Evolutionary conservation across 2,888 invertebrate species (phyloP).

Genomic region (Bhutanitis thaidina): DNA sequence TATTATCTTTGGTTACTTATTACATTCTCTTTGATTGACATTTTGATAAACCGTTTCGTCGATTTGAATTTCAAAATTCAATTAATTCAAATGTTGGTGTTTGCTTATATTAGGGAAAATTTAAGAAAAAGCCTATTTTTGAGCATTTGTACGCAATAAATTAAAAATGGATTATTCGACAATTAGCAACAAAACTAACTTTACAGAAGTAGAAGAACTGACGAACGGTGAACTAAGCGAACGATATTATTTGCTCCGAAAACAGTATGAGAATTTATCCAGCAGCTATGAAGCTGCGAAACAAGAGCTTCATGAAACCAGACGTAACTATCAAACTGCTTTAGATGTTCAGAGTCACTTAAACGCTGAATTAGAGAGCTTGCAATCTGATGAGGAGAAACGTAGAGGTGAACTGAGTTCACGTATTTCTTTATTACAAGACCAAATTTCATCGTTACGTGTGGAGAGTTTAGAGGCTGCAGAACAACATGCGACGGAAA

Average conservation of each 20-base stretch:
- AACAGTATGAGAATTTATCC: slow-evolving; percentile 59
- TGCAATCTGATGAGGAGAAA: slow-evolving; percentile 57
- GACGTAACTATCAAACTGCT: slow-evolving; percentile 63
- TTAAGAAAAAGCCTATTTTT: too few species aligned
- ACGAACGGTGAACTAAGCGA: slow-evolving; percentile 62
- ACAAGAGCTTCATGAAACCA: slow-evolving; percentile 68
- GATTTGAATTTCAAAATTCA: too few species aligned
- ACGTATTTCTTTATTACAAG: slow-evolving; percentile 54
- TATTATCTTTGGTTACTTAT: too few species aligned
- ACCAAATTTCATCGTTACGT: slow-evolving; percentile 56
- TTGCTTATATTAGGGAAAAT: too few species aligned
- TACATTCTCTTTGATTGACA: too few species aligned
- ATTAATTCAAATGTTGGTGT: too few species aligned
- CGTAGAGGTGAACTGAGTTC: slow-evolving; percentile 46
- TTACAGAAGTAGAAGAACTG: slow-evolving; percentile 58
- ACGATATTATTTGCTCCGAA: slow-evolving; percentile 60
- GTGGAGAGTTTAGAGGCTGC: slow-evolving; percentile 50
- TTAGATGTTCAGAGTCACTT: slow-evolving; percentile 68
- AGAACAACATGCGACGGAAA: slow-evolving; percentile 51
- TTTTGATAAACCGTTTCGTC: too few species aligned
- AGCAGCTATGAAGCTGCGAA: slow-evolving; percentile 57
- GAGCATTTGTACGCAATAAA: too few species aligned
- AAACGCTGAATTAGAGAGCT: slow-evolving; percentile 59
- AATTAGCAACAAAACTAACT: slow-evolving; percentile 63
- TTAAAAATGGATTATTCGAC: slow-evolving; percentile 66